Conservation (phyloP, 1,140 invertebrate species). For the Plutomurus gul region DNA sequence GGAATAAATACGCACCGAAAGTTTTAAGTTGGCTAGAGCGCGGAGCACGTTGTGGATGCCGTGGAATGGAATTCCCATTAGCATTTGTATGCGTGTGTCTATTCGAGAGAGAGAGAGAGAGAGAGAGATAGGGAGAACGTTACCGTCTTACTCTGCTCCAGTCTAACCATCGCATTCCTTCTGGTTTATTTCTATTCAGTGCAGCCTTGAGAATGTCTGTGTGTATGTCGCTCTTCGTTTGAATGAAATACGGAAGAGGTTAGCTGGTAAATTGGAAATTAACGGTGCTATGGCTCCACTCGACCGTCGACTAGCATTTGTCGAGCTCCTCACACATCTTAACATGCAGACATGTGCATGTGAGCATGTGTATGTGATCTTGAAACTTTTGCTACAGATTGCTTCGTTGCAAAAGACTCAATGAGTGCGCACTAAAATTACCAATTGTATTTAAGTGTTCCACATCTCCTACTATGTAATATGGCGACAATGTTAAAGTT, state of each 20-base stretch:
- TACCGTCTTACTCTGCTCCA: constrained; percentile 9
- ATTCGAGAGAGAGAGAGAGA: no score
- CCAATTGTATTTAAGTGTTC: constrained; percentile 2
- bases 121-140: background rate
- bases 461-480: no score
- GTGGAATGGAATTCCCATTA: background rate
- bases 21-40: background rate
- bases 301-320: background rate
- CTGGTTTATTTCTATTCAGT: constrained; percentile 17
- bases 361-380: background rate
- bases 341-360: no score
- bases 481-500: no score
- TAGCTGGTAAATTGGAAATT: constrained; percentile 23
- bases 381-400: background rate
- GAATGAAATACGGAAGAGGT: constrained; percentile 11
- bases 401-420: background rate
- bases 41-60: background rate
- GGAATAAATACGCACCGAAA: background rate
- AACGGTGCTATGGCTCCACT: background rate
- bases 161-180: constrained; percentile 4
- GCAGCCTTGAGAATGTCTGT: constrained; percentile 6
- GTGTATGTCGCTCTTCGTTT: background rate
- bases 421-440: background rate
- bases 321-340: background rate
- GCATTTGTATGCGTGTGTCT: background rate